Conservation (phyloP, 2,113 vertebrate genomes). For the Tor tambroides region DNA sequence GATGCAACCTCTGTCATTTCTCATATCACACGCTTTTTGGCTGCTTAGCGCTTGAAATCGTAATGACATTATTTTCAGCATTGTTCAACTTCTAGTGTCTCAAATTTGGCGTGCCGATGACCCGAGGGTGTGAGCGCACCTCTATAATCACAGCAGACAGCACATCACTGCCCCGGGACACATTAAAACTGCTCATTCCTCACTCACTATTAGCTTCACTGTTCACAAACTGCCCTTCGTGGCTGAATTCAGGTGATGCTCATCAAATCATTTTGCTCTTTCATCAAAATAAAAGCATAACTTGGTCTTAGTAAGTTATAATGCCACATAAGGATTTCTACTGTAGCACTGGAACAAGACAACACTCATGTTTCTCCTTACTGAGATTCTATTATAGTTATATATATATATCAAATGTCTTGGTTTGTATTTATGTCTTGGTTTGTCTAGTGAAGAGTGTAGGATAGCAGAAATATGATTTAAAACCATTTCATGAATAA, state of each 20-base stretch:
- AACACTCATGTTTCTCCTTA: too few relatives aligned
- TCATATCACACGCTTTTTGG: background rate
- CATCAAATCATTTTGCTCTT: constrained; percentile 5
- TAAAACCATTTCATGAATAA: constrained; percentile 6
- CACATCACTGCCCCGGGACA: constrained; percentile 67
- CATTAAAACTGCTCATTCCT: constrained; percentile 71
- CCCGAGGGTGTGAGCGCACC: constrained; percentile 66
- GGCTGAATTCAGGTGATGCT: constrained; percentile 57
- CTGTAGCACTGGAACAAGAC: background rate
- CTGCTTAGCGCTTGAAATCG: background rate
- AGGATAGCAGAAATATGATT: background rate
- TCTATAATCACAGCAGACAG: constrained; percentile 56
- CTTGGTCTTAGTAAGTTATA: background rate
- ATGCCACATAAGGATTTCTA: background rate
- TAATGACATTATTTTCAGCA: constrained; percentile 26
- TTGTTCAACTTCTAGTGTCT: background rate
- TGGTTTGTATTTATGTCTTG: too few relatives aligned
- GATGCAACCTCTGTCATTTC: background rate
- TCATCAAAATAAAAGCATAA: background rate
- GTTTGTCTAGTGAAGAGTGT: background rate
- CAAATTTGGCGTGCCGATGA: constrained; percentile 10
- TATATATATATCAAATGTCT: too few relatives aligned
- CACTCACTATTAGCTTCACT: constrained; percentile 78
- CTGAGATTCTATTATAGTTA: too few relatives aligned
- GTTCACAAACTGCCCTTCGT: constrained; percentile 70